Evolutionary conservation across 2,888 invertebrate species (phyloP), one percentile per base, ranked within the genome.

Genomic region (Tiliacea aurago): DNA sequence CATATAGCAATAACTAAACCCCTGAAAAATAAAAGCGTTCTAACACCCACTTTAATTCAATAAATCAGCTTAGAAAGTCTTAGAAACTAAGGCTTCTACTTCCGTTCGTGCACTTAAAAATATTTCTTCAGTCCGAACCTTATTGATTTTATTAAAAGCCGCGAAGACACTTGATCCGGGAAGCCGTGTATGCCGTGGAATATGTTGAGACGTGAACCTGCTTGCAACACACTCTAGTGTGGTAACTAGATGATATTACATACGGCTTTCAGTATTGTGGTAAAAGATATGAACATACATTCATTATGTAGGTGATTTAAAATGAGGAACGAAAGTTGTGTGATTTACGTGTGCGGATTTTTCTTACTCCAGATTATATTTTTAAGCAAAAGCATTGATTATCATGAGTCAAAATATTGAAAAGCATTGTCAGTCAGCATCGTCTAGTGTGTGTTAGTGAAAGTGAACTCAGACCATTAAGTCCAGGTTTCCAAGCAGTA

Each of bases 211-310:
- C 18, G 18, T 45, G 49, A 63, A 58, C 68, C 63, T 47, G 62
- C 28, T 28, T 56, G 13, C 47, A 20, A 37, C 6, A n/a, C 53
- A 58, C 63, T 20, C 43, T 15, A 59, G 67, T 70, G 79, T 4
- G 74, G 77, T 58, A 4, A 66, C 10, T 1, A 58, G 74, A 51
- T 84, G 75, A 75, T 76, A 83, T 84, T 85, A 76, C 78, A 85
- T 10, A 74, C 76, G 47, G 59, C 45, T 76, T 33, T 55, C 33
- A 64, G 18, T 51, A 1, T n/a, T 61, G 47, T 33, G 41, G 56
- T 33, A 47, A 73, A 43, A 9, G 45, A 81, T 76, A 71, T 33
- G n/a, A n/a, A 47, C 20, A 49, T 47, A 15, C 6, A 49, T 70
- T 56, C 4, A 61, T 61, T 53, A 51, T 49, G 33, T n/a, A 69